Evolutionary conservation across 1,140 invertebrate genomes (phyloP).

Genomic region (Pseudomyrmex flavicornis): DNA sequence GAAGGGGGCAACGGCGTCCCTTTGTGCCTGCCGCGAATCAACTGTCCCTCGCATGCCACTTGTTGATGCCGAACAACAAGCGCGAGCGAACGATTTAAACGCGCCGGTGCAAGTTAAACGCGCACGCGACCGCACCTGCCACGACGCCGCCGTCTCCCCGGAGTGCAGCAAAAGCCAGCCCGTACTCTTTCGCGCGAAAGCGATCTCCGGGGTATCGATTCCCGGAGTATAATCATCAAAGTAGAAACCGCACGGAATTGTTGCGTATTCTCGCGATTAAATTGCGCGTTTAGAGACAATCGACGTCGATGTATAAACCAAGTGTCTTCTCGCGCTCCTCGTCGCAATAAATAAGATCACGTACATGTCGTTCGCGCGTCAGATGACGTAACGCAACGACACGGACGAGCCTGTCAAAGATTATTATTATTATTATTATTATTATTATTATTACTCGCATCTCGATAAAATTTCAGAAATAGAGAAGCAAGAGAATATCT

Average conservation of each 20-base stretch:
- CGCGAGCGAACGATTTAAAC: slow-evolving; percentile 56
- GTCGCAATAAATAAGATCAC: too few relatives aligned
- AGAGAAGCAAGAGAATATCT: too few relatives aligned
- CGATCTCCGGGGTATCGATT: not conserved
- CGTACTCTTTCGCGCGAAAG: not conserved
- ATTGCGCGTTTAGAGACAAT: too few relatives aligned
- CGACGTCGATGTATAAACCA: too few relatives aligned
- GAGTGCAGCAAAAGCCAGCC: not conserved
- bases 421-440: too few relatives aligned
- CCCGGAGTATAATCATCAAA: not conserved
- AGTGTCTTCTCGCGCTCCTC: too few relatives aligned
- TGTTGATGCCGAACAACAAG: slow-evolving; percentile 67
- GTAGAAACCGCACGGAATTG: not conserved
- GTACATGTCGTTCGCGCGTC: too few relatives aligned
- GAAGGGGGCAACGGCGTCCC: not conserved
- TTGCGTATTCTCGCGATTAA: too few relatives aligned
- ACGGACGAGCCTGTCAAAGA: too few relatives aligned
- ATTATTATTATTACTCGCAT: too few relatives aligned
- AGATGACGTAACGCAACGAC: too few relatives aligned
- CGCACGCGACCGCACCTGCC: slow-evolving; percentile 32
- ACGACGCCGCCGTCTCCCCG: slow-evolving; percentile 2
- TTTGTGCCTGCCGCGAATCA: slow-evolving; percentile 56
- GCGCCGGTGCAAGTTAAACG: slow-evolving; percentile 50
- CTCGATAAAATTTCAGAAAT: too few relatives aligned
- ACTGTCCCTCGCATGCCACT: slow-evolving; percentile 61